These are phyloP conservation scores for Scleropages formosus DNA, from an alignment of 2,797 vertebrate genomes.

Conservation along the genomic window DNA sequence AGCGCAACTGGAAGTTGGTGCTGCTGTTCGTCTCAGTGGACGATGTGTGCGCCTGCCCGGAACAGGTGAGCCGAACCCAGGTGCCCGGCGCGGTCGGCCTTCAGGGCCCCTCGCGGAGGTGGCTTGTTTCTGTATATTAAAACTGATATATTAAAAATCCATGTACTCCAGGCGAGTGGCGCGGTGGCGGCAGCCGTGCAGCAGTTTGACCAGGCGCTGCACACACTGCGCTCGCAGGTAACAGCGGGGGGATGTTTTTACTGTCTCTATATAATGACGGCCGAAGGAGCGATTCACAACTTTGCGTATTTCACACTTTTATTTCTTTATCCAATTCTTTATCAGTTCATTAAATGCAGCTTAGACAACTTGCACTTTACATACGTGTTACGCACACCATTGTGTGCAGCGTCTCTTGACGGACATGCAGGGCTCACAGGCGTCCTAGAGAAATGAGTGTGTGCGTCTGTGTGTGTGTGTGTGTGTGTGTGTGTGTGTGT, in stretches of 20 bases:
- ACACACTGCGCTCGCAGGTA: constrained; percentile 58
- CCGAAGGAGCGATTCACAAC: background rate
- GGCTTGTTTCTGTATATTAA: too few relatives aligned
- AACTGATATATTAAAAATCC: too few relatives aligned
- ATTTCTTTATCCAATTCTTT: constrained; percentile 2
- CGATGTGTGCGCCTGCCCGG: constrained; percentile 55
- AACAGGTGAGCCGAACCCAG: constrained; percentile 51
- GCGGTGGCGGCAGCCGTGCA: constrained; percentile 45
- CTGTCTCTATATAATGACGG: constrained; percentile 36
- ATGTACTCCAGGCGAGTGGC: constrained; percentile 44
- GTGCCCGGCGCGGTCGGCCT: background rate
- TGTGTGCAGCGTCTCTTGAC: too few relatives aligned
- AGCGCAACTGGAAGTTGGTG: constrained; percentile 61
- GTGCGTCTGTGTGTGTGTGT: constrained; percentile 18
- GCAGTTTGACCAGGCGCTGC: constrained; percentile 57
- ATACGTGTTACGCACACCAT: background rate
- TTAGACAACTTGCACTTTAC: background rate
- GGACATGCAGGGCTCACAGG: too few relatives aligned
- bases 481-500: constrained; percentile 1
- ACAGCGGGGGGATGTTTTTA: constrained; percentile 10
- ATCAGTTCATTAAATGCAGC: background rate
- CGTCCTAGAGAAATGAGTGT: background rate
- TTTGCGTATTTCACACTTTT: background rate
- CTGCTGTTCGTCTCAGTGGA: constrained; percentile 61
- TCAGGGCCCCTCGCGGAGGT: background rate